Base-by-base conservation (phyloP, 1,140 invertebrate genomes). In the Polyergus mexicanus region DNA sequence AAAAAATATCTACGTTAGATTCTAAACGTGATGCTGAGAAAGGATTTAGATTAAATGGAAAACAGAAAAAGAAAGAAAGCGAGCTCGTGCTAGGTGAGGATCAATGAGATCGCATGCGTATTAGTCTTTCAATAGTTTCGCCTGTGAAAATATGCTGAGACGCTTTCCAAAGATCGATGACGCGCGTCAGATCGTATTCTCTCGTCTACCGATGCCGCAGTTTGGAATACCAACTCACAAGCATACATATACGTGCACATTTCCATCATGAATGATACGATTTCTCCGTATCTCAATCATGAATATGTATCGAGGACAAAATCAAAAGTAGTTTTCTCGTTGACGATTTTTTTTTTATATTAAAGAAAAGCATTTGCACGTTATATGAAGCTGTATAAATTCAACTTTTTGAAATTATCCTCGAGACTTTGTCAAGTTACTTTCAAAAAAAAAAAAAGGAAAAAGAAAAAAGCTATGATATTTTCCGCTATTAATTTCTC, bases 111-210 rank as follows among this genome's bases (percentile, higher is more conserved):
- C 77, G 58, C 54, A 63, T 35, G 84, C 65, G 44, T 54, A 62
- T 86, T 75, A 84, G 54, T 83, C 85, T 74, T 86, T 86, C 22
- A 56, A 44, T 60, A 86, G 35, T 86, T 86, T 83, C 58, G 66
- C 66, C 65, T 19, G 35, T 19, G 58, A 62, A 84, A 84, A 75
- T 66, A 41, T 22, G 13, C 41, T 41, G 72, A 56, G 71, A 32
- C 62, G 63, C 58, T 86, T 86, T 86, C 77, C 66, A 81, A 51
- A 86, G 47, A 47, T 86, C 54, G 77, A 69, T 19, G 58, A 69
- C 19, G 75, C 41, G 19, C 71, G 51, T 22, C 47, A 47, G 38
- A 86, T 85, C 41, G 63, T 51, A 62, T 71, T 81, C 54, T 86
- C 44, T 71, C 51, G 13, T 51, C 5, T 19, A 72, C 58, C 65